A percentile compares a stretch with the other conserved stretches of the same genome.
Conservation (phyloP, 2,797 vertebrate species). For the Pteronotus mesoamericanus region DNA sequence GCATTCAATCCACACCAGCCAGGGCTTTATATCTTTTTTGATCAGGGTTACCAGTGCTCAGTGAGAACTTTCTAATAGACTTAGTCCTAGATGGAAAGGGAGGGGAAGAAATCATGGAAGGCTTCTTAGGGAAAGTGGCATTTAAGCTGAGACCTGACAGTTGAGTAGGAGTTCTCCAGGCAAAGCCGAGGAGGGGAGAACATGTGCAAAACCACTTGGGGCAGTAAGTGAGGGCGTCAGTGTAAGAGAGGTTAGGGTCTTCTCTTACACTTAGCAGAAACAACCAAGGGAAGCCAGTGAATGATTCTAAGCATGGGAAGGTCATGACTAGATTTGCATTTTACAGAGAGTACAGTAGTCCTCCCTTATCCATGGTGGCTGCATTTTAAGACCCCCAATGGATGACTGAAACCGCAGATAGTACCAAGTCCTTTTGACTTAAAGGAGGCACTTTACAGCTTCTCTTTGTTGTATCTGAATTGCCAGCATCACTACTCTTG, state of each 20-base stretch:
- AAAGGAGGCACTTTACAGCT: background rate
- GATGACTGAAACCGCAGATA: background rate
- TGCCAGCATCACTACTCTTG: background rate
- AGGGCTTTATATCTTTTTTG: background rate
- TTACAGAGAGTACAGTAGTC: background rate
- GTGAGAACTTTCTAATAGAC: background rate
- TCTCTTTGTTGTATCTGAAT: background rate
- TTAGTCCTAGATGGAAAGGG: background rate
- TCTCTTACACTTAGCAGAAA: background rate
- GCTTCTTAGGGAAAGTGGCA: background rate
- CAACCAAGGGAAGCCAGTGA: background rate
- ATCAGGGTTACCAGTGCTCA: background rate
- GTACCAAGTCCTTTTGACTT: background rate
- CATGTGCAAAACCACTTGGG: no score
- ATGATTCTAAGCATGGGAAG: background rate
- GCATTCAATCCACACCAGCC: background rate
- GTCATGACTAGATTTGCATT: background rate
- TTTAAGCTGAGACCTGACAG: background rate
- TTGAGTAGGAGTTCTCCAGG: background rate
- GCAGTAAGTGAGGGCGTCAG: background rate
- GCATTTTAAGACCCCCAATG: background rate
- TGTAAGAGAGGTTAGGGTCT: background rate
- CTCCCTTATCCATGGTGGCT: background rate
- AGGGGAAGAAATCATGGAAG: background rate
- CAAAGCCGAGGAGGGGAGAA: background rate